Percentiles rank a stretch among this genome's conserved stretches.
phyloP scores from a whole-genome alignment of 2,888 invertebrate species.

The Gastrophysa polygoni region DNA sequence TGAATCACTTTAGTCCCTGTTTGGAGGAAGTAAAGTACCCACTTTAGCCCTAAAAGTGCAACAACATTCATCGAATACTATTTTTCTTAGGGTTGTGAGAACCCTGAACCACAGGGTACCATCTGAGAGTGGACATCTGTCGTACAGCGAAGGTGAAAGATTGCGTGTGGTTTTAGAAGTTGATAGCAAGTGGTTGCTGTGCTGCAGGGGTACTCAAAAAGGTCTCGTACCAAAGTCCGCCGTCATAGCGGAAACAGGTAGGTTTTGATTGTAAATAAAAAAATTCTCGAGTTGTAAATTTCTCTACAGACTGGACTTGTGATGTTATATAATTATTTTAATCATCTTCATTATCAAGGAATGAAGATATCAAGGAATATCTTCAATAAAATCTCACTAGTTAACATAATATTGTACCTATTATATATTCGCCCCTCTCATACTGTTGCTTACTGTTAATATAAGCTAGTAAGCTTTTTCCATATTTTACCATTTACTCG shows the following conservation, averaged over 20 bases:
- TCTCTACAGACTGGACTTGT: conserved; percentile 48
- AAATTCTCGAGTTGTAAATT: conserved; percentile 43
- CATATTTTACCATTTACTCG: conserved; percentile 27
- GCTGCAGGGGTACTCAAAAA: conserved; percentile 77
- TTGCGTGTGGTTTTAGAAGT: conserved; percentile 76
- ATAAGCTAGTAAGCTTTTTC: conserved; percentile 28
- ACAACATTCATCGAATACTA: no score
- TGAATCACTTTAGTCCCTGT: no score
- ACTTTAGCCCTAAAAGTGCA: no score
- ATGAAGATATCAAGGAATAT: no score
- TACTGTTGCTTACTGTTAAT: conserved; percentile 39
- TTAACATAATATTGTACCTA: conserved; percentile 31
- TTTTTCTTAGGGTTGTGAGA: conserved; percentile 73
- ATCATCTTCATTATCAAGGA: no score
- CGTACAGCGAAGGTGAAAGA: conserved; percentile 78
- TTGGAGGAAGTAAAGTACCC: no score
- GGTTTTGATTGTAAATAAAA: conserved; percentile 46
- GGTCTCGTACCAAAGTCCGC: conserved; percentile 77
- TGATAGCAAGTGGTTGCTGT: conserved; percentile 76
- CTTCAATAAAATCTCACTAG: conserved; percentile 27
- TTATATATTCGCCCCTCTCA: conserved; percentile 24
- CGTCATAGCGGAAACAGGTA: conserved; percentile 61
- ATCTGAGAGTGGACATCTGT: conserved; percentile 78
- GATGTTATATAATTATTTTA: conserved; percentile 36
- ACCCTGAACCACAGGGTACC: conserved; percentile 76